Evolutionary conservation across 2,797 vertebrate genomes (phyloP).

Genomic region (Potorous gilbertii): DNA sequence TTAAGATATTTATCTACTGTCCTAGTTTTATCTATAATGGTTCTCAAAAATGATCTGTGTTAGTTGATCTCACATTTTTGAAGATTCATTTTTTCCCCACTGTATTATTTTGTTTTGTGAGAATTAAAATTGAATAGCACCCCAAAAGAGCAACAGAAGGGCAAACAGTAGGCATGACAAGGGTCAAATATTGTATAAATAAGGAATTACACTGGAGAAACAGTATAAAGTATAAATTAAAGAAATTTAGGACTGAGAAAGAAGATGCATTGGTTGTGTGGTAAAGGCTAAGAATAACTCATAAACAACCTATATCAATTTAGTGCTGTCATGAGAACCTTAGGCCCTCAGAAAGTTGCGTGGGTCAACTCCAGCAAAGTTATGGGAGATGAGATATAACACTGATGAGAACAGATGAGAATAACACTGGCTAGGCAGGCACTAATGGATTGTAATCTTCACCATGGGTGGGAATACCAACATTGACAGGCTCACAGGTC

Average conservation of each 20-base stretch:
- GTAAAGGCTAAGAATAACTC: not conserved
- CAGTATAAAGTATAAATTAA: not conserved
- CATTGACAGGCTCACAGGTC: not conserved
- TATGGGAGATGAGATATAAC: not conserved
- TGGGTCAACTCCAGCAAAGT: not conserved
- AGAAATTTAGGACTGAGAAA: not conserved
- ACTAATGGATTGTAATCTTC: not conserved
- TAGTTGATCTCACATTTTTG: not conserved
- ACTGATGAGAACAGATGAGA: not conserved
- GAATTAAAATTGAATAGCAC: not conserved
- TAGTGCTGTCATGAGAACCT: not conserved
- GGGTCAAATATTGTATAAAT: not conserved
- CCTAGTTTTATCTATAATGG: not conserved
- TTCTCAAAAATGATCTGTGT: not conserved
- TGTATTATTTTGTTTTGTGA: not conserved
- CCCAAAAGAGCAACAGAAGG: not conserved
- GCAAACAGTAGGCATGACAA: not conserved
- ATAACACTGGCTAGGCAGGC: not conserved
- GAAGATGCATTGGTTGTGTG: not conserved
- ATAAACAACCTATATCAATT: not conserved
- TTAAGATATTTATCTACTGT: not conserved
- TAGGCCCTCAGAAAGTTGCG: not conserved
- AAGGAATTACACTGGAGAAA: not conserved
- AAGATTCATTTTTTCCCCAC: not conserved
- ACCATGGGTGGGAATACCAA: not conserved